These are phyloP conservation scores for Tauraco hartlaubi DNA, from an alignment of 2,797 vertebrate genomes.

Conservation along the genomic window DNA sequence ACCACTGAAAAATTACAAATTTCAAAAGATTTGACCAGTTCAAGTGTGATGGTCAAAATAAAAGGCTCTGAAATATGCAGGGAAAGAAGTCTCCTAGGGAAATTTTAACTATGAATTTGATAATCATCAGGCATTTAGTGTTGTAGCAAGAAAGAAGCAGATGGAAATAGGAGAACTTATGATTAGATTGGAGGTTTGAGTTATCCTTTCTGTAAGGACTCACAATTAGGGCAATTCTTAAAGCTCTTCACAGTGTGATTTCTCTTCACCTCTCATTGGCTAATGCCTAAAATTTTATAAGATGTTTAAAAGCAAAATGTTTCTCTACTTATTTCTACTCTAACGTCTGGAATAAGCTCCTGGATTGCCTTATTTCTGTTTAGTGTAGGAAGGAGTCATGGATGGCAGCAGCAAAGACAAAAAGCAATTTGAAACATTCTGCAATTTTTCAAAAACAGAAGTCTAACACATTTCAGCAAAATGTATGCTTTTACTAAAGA, in stretches of 20 bases:
- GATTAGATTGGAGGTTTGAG: background rate
- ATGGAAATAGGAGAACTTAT: background rate
- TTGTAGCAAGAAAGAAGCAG: background rate
- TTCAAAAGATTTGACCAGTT: background rate
- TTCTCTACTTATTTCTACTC: background rate
- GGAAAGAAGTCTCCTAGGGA: background rate
- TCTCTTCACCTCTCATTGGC: conserved; percentile 1
- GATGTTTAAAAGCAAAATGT: background rate
- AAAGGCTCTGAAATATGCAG: background rate
- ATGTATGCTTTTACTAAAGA: background rate
- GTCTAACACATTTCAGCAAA: background rate
- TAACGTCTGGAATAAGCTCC: background rate
- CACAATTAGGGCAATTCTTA: background rate
- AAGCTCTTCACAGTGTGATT: background rate
- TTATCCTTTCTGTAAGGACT: conserved; percentile 2
- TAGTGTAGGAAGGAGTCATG: background rate
- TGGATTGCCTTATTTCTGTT: background rate
- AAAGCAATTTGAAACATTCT: background rate
- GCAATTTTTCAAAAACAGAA: background rate
- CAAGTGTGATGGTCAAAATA: background rate
- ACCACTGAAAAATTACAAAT: background rate
- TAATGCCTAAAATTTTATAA: background rate
- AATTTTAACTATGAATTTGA: background rate
- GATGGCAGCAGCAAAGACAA: background rate
- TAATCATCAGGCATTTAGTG: background rate